phyloP scores from a whole-genome alignment of 2,113 vertebrate genomes.

The Plotosus lineatus region DNA sequence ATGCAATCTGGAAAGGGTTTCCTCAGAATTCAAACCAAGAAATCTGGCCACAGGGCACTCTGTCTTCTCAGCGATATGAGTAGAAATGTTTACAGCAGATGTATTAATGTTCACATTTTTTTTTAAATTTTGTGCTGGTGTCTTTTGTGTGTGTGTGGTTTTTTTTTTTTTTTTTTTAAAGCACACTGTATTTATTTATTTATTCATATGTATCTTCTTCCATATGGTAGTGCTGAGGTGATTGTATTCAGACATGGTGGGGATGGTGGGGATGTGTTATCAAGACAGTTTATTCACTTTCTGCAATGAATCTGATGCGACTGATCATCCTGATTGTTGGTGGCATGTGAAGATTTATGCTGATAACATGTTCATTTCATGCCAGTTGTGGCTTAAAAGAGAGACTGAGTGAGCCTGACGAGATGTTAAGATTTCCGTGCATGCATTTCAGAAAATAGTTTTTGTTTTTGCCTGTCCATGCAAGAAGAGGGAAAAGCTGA shows the following conservation, averaged over 20 bases:
- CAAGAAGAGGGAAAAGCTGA: neutral
- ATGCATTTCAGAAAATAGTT: neutral
- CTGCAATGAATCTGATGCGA: neutral
- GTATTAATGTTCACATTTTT: neutral
- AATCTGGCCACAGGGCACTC: too few species aligned
- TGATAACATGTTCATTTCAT: neutral
- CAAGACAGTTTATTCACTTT: neutral
- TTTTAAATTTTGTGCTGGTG: too few species aligned
- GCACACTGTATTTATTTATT: neutral
- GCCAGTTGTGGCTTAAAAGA: neutral
- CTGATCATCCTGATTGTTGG: neutral
- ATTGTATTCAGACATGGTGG: neutral
- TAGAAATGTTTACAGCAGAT: neutral
- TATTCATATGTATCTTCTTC: neutral
- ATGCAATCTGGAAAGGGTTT: too few species aligned
- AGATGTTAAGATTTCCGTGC: neutral
- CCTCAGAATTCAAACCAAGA: too few species aligned
- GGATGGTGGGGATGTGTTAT: neutral
- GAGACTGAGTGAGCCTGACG: neutral
- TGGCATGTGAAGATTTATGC: too few species aligned
- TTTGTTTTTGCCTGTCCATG: neutral
- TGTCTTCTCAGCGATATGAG: neutral
- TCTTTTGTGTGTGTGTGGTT: neutral
- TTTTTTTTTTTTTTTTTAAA: neutral
- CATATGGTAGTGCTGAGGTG: neutral